These are phyloP conservation scores for Sminthurides aquaticus DNA, from an alignment of 2,888 invertebrate species.

Conservation along the genomic window DNA sequence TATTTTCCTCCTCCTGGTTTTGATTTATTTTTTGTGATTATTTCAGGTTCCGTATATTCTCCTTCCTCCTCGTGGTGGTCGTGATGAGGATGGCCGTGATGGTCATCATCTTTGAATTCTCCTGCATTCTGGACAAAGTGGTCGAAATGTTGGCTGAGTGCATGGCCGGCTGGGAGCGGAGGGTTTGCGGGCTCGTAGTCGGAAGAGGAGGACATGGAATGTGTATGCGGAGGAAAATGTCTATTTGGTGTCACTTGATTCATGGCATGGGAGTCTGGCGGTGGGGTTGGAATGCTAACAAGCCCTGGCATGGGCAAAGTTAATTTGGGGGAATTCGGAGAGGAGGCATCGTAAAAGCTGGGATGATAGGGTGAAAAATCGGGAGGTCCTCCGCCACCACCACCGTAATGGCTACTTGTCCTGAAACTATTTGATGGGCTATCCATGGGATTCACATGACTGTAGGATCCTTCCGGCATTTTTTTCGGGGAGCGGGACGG, in stretches of 20 bases:
- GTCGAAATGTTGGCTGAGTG: conserved; percentile 26
- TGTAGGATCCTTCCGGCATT: background rate
- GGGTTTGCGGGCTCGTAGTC: conserved; percentile 44
- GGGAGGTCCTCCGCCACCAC: too few species aligned
- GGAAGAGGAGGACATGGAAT: conserved; percentile 38
- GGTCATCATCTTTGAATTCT: conserved; percentile 23
- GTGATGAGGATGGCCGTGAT: conserved; percentile 1
- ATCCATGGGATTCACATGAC: background rate
- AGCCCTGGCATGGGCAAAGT: conserved; percentile 31
- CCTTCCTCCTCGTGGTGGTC: background rate
- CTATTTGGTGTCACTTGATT: conserved; percentile 30
- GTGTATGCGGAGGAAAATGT: conserved; percentile 39
- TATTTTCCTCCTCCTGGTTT: background rate
- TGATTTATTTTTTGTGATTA: background rate
- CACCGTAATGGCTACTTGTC: conserved; percentile 1
- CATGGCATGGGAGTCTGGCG: conserved; percentile 26
- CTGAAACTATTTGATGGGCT: background rate
- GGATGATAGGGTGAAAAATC: conserved; percentile 17
- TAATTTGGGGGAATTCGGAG: conserved; percentile 5
- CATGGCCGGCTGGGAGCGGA: conserved; percentile 36
- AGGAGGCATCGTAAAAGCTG: background rate
- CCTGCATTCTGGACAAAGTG: conserved; percentile 33
- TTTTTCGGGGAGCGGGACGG: background rate
- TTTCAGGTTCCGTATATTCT: background rate
- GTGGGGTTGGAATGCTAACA: conserved; percentile 32